phyloP scores from a whole-genome alignment of 2,797 vertebrate genomes.

The Acropternis orthonyx region DNA sequence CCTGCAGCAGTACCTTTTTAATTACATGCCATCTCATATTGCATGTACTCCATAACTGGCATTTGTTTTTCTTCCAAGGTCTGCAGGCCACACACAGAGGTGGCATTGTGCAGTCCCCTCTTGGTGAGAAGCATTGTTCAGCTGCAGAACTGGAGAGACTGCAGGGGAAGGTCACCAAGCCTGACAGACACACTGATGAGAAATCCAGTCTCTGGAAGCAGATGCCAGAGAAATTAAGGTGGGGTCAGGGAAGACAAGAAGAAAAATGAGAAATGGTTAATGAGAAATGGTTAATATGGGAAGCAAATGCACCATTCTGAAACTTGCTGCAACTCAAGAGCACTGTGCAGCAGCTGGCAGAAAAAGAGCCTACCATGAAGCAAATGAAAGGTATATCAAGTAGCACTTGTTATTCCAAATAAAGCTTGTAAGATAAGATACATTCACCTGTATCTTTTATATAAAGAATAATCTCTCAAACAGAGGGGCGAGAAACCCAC shows the following conservation, averaged over 20 bases:
- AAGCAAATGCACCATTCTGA: background rate
- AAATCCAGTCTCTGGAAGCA: background rate
- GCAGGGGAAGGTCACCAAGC: background rate
- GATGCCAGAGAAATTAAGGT: background rate
- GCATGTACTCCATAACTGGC: background rate
- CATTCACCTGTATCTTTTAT: background rate
- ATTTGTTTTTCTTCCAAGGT: background rate
- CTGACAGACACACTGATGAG: background rate
- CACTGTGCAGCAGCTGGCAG: background rate
- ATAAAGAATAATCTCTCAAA: background rate
- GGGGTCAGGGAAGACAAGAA: background rate
- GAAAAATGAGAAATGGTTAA: background rate
- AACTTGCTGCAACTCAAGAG: background rate
- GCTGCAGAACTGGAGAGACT: background rate
- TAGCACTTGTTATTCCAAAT: background rate
- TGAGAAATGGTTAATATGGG: background rate
- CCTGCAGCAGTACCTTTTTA: background rate
- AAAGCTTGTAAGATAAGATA: background rate
- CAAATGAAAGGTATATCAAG: background rate
- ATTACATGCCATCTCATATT: background rate
- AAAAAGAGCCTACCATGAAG: background rate
- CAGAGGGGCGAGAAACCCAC: background rate
- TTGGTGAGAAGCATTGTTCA: background rate
- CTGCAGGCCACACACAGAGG: background rate
- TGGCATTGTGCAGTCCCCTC: background rate